Percentiles rank a stretch among this genome's conserved stretches.
phyloP scores from a whole-genome alignment of 2,797 vertebrate species.

The Loriculus beryllinus region DNA sequence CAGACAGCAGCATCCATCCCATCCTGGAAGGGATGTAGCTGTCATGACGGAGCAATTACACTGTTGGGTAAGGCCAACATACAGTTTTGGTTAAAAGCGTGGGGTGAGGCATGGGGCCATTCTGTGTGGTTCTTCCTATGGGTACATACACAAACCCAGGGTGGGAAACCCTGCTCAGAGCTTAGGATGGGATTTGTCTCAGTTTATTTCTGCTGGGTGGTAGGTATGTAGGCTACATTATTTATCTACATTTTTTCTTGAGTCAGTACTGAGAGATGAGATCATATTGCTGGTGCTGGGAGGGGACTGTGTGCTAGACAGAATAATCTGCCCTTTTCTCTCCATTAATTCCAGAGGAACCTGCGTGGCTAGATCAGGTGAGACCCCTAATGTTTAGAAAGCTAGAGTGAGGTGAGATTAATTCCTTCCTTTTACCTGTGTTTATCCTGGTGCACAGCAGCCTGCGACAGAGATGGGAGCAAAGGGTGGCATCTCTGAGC shows the following conservation, averaged over 20 bases:
- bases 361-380: neutral
- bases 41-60: neutral
- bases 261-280: neutral
- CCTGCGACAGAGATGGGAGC: neutral
- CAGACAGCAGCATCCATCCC: neutral
- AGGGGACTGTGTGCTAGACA: neutral
- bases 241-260: neutral
- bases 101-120: neutral
- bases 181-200: neutral
- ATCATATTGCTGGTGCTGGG: rapidly evolving
- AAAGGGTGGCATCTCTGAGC: neutral
- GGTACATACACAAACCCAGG: rapidly evolving
- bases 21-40: neutral
- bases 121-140: neutral
- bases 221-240: rapidly evolving
- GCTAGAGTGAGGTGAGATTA: neutral
- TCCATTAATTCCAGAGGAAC: neutral
- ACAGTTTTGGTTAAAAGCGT: neutral
- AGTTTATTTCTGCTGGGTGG: neutral
- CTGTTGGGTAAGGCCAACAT: neutral
- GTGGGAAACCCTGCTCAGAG: neutral
- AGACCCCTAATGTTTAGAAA: neutral
- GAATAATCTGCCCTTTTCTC: neutral
- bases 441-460: neutral
- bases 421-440: neutral